phyloP scores from a whole-genome alignment of 2,797 vertebrate species.

The Rhinatrema bivittatum region DNA sequence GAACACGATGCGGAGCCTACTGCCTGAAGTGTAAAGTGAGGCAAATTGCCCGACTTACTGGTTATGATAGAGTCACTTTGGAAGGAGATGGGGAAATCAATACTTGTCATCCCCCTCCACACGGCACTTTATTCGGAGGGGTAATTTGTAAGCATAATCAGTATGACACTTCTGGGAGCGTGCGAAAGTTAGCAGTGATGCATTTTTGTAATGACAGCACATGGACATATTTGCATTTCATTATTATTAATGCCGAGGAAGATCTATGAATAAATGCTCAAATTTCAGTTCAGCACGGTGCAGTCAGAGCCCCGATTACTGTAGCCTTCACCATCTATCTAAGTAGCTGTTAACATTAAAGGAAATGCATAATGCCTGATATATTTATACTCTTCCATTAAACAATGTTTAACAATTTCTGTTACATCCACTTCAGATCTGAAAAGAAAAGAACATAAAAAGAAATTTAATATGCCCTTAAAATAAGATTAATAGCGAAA shows the following conservation, averaged over 20 bases:
- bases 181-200: conserved; percentile 22
- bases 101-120: conserved; percentile 46
- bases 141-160: conserved; percentile 50
- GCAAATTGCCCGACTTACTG: conserved; percentile 45
- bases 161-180: conserved; percentile 22
- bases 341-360: conserved; percentile 1
- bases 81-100: conserved; percentile 59
- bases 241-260: conserved; percentile 29
- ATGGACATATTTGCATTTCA: conserved; percentile 17
- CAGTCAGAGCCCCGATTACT: conserved; percentile 16
- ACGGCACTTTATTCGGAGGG: conserved; percentile 39
- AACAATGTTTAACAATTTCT: not conserved
- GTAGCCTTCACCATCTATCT: conserved; percentile 21
- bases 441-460: no score
- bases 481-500: no score
- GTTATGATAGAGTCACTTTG: conserved; percentile 52
- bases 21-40: conserved; percentile 43
- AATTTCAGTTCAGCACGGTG: conserved; percentile 30
- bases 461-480: no score
- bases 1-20: conserved; percentile 37
- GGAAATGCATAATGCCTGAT: not conserved
- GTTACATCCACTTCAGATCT: no score
- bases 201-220: conserved; percentile 19
- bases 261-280: conserved; percentile 20
- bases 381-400: not conserved